Evolutionary conservation across 2,888 invertebrate species (phyloP), one percentile per base, ranked within the genome.

Genomic region (Oeneis ivallda): DNA sequence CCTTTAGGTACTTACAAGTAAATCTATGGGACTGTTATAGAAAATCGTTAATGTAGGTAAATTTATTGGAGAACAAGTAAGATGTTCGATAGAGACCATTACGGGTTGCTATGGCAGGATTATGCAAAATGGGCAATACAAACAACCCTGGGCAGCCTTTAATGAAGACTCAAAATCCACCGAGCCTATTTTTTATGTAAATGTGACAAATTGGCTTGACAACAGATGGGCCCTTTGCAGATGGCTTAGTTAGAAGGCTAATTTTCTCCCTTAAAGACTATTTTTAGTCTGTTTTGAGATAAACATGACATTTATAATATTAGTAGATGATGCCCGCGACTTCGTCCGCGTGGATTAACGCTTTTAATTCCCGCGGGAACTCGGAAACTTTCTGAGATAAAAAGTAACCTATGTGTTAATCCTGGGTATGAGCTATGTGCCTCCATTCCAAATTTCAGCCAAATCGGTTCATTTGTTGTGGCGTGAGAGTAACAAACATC

Each of bases 161-260:
- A 52, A 52, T 52, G 52, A 52, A 52, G 52, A 52, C 52, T 52
- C 52, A 32, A 52, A 52, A 52, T 15, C 50, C 32, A 34, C 34
- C 13, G 32, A 52, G 52, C 52, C 32, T 52, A 52, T 52, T 52
- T 52, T 52, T 52, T 47, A 52, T 52, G 52, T n/a, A 32, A 52
- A 52, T 52, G n/a, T 52, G 52, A 32, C 32, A 52, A 52, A 52
- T 34, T 52, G 32, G 32, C 32, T 26, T 26, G 8, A 32, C 17
- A 52, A 32, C 32, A 13, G 32, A 52, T n/a, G n/a, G 32, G n/a
- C 19, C 52, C 32, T 52, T 7, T n/a, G 32, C 5, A 19, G 26
- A 26, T 50, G 32, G 9, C 13, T 50, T 13, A 50, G 5, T 45
- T 45, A 45, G 45, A 8, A 45, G 15, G 15, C 1, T 45, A 15